Conservation (phyloP, 2,797 vertebrate species). For the Euthynnus affinis region DNA sequence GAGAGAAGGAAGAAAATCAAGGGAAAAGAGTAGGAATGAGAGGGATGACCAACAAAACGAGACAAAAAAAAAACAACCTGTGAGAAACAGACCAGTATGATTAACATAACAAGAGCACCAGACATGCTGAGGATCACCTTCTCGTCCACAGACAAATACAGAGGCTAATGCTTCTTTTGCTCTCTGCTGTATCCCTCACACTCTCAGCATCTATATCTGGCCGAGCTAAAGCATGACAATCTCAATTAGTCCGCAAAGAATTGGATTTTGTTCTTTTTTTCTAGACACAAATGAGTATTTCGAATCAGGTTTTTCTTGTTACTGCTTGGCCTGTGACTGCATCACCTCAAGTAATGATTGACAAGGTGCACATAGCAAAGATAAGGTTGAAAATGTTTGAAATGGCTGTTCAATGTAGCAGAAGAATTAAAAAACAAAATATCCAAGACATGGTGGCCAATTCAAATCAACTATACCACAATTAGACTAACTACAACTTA, state of each 20-base stretch:
- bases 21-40: neutral
- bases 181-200: neutral
- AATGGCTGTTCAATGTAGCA: neutral
- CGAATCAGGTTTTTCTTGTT: neutral
- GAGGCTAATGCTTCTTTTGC: neutral
- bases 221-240: neutral
- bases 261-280: neutral
- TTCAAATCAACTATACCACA: neutral
- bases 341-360: neutral
- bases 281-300: neutral
- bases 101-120: neutral
- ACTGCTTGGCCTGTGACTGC: neutral
- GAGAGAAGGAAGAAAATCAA: neutral
- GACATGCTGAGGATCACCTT: slow-evolving; percentile 11
- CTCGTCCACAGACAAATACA: neutral
- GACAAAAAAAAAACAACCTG: slow-evolving; percentile 9
- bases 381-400: neutral
- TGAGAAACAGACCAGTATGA: slow-evolving; percentile 24
- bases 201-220: neutral
- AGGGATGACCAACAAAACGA: neutral
- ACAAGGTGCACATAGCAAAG: neutral
- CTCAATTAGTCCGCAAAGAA: neutral
- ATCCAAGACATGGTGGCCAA: neutral
- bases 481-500: neutral
- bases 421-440: neutral